phyloP scores from a whole-genome alignment of 2,113 vertebrate species.

The Clarias gariepinus region DNA sequence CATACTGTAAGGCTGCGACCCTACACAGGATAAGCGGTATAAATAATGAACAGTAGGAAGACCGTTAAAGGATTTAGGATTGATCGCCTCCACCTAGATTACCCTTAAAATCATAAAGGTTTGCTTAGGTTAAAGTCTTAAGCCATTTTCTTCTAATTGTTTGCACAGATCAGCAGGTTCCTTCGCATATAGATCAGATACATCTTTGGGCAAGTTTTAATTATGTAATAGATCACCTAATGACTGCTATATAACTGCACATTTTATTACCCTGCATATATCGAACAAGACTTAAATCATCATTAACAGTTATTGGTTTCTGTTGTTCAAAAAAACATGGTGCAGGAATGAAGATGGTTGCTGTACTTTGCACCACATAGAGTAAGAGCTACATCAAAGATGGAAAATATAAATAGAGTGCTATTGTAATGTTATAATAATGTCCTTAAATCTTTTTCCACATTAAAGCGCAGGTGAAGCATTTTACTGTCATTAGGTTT shows the following conservation, averaged over 20 bases:
- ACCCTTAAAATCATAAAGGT: too few relatives aligned
- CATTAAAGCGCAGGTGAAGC: not conserved
- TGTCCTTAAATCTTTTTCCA: not conserved
- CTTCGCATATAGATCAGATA: not conserved
- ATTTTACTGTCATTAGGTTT: not conserved
- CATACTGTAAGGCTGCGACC: too few relatives aligned
- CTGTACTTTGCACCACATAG: not conserved
- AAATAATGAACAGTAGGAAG: not conserved
- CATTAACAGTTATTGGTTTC: not conserved
- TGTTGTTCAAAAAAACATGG: not conserved
- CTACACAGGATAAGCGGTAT: too few relatives aligned
- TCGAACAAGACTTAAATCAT: not conserved
- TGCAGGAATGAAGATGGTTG: not conserved
- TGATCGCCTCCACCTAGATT: not conserved
- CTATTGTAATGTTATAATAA: not conserved
- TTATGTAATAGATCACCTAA: not conserved
- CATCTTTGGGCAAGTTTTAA: not conserved
- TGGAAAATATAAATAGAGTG: not conserved
- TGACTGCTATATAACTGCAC: not conserved
- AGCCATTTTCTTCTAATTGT: not conserved
- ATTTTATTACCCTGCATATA: not conserved
- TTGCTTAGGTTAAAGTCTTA: not conserved
- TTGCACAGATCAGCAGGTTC: not conserved
- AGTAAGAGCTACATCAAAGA: not conserved
- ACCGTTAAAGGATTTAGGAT: not conserved